Evolutionary conservation across 2,797 vertebrate genomes (phyloP).

Genomic region (Decapterus maruadsi): DNA sequence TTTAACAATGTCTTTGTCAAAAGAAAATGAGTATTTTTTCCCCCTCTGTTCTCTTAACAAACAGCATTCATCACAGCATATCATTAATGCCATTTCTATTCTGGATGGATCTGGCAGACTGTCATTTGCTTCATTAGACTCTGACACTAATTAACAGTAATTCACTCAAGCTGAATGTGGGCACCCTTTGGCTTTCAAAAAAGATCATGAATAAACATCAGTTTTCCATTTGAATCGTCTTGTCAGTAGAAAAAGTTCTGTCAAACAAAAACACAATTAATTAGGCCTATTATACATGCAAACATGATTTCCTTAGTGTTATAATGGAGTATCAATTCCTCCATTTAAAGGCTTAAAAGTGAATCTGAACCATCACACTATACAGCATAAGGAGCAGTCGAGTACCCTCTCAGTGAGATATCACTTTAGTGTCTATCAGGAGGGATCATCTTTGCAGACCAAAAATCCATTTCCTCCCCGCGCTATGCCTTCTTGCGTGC

Average conservation of each 20-base stretch:
- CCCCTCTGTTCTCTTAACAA: slow-evolving; percentile 6
- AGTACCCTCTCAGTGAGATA: slow-evolving; percentile 43
- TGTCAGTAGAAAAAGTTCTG: neutral
- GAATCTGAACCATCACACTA: slow-evolving; percentile 6
- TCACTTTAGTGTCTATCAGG: slow-evolving; percentile 44
- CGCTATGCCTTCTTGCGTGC: slow-evolving; percentile 18
- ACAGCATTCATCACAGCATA: slow-evolving; percentile 4
- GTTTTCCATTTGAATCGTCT: slow-evolving; percentile 10
- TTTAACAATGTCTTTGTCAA: slow-evolving; percentile 4
- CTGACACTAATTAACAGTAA: slow-evolving; percentile 40
- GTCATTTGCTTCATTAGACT: slow-evolving; percentile 35
- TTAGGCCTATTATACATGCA: neutral
- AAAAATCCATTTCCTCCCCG: slow-evolving; percentile 57
- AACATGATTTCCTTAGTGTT: neutral
- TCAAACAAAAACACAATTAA: slow-evolving; percentile 6
- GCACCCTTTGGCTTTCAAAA: slow-evolving; percentile 15
- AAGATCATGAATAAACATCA: slow-evolving; percentile 22
- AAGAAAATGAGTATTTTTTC: neutral
- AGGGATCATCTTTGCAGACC: slow-evolving; percentile 50
- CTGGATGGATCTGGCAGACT: slow-evolving; percentile 3
- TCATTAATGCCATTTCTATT: slow-evolving; percentile 32
- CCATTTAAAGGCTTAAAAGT: slow-evolving; percentile 16
- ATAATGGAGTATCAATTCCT: neutral
- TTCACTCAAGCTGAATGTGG: slow-evolving; percentile 14
- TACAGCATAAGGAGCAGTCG: neutral